Evolutionary conservation across 2,113 vertebrate species (phyloP), one percentile per base, ranked within the genome.

Genomic region (Thryonomys swinderianus): DNA sequence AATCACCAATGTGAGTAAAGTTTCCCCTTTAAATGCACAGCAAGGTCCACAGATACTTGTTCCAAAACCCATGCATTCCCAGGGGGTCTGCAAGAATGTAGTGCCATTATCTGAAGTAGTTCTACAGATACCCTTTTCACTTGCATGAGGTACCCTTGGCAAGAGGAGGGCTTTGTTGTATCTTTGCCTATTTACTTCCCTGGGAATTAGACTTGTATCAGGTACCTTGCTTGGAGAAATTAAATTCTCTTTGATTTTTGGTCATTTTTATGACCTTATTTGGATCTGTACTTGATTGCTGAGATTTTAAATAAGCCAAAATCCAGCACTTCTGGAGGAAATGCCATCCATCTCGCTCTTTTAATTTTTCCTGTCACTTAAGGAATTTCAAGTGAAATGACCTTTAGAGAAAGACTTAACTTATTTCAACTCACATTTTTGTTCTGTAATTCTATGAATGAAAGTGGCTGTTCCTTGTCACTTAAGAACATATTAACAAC

Each of bases 391-490:
- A 40, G 80, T 73, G 73, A 84, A 66, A 82, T 66, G 61, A 85
- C 89, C 83, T 86, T 83, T n/a, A 85, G 53, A 67, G 79, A 79
- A 79, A 74, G 90, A 51, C 53, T 78, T 87, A 93, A 73, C 90
- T 88, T 34, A 78, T 61, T 82, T 78, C 67, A 57, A 25, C 51
- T 86, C 48, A 40, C 21, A 0, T 45, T 81, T 89, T 55, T 79
- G 51, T 89, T 45, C 37, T 87, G 84, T 67, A 66, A 89, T 30
- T 87, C 62, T 67, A 57, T 2, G 37, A 67, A 61, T 32, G 79
- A 32, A 91, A 94, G 67, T 7, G 0, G 27, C 45, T 25, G 25
- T 53, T 67, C 30, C 71, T 81, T 85, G 92, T 85, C 45, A 85
- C 59, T 61, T 66, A 23, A 95, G 66, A 74, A 14, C 78, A 71